A percentile compares a stretch with the other conserved stretches of the same genome.
Evolutionary conservation across 2,113 vertebrate genomes (phyloP).

Genomic region (Rhea pennata): DNA sequence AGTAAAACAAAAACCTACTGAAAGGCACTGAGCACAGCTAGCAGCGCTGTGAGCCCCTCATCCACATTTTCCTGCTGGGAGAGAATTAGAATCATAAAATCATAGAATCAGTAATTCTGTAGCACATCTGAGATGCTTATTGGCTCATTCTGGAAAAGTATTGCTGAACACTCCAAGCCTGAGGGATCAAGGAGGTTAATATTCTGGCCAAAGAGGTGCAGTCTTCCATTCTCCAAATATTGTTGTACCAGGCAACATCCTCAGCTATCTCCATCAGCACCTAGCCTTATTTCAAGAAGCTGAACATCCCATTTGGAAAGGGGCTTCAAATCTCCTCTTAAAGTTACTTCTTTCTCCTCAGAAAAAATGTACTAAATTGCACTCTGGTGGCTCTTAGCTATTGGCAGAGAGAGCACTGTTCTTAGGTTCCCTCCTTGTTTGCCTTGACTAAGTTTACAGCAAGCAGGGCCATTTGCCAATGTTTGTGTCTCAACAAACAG

Average conservation of each 20-base stretch:
- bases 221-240: neutral
- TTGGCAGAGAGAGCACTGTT: conserved; percentile 43
- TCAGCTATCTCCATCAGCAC: neutral
- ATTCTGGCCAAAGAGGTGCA: neutral
- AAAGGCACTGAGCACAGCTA: neutral
- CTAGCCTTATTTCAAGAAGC: neutral
- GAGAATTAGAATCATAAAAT: neutral
- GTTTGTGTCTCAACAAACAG: conserved; percentile 69
- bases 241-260: rapidly evolving
- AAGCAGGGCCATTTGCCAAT: conserved; percentile 61
- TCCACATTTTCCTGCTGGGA: neutral
- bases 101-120: neutral
- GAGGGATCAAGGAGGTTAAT: no score
- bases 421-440: neutral
- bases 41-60: neutral
- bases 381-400: neutral
- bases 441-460: conserved; percentile 28
- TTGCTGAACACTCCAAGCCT: neutral
- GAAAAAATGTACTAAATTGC: neutral
- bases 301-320: neutral
- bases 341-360: neutral
- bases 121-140: neutral
- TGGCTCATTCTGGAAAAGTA: neutral
- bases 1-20: neutral
- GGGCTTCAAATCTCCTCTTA: neutral